A percentile compares a stretch with the other conserved stretches of the same genome.
phyloP scores from a whole-genome alignment of 2,888 invertebrate species.

The Cantharis flavilabris region DNA sequence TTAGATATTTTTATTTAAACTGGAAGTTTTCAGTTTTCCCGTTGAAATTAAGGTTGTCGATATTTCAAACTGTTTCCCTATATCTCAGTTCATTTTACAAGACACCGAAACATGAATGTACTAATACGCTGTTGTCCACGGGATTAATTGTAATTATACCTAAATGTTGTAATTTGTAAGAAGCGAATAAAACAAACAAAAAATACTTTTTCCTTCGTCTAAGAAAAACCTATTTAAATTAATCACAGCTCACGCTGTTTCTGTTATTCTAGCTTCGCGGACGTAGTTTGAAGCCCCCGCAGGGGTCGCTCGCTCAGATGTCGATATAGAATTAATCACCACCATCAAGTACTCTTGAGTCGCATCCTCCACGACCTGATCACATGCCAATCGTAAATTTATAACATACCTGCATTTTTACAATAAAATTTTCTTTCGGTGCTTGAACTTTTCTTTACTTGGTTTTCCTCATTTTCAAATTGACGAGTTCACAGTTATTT shows the following conservation, averaged over 20 bases:
- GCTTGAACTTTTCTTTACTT: not conserved
- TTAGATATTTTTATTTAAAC: not conserved
- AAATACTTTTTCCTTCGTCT: not conserved
- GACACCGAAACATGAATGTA: not conserved
- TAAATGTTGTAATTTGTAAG: constrained; percentile 20
- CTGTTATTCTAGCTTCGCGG: constrained; percentile 52
- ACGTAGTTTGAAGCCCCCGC: constrained; percentile 43
- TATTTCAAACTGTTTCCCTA: not conserved
- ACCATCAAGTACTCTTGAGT: constrained; percentile 41
- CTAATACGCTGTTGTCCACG: not conserved
- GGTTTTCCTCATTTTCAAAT: not conserved
- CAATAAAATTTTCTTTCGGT: not conserved
- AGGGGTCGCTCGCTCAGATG: constrained; percentile 45
- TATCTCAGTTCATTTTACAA: not conserved
- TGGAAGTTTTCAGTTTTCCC: not conserved
- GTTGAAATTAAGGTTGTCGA: not conserved
- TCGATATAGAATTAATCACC: constrained; percentile 52
- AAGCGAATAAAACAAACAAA: constrained; percentile 21
- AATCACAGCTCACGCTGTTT: constrained; percentile 52
- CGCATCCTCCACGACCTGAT: constrained; percentile 20
- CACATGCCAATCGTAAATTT: constrained; percentile 25
- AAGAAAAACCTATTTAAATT: constrained; percentile 49
- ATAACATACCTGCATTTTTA: not conserved
- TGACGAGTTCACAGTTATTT: not conserved
- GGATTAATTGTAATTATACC: not conserved